Evolutionary conservation across 2,888 invertebrate genomes (phyloP), one percentile per base, ranked within the genome.

Genomic region (Parthenolecanium corni): DNA sequence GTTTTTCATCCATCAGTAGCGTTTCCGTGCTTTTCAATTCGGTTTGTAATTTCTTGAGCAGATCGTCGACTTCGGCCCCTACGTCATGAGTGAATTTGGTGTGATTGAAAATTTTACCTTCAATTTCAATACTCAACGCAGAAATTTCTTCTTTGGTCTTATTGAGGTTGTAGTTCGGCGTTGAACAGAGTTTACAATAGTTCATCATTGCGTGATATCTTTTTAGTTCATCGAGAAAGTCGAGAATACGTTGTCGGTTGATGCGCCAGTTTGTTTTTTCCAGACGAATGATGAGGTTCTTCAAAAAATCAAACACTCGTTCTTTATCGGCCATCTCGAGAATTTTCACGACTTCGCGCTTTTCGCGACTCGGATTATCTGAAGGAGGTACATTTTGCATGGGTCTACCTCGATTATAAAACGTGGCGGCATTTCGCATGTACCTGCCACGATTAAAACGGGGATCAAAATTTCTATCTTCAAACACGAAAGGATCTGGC

Each of bases 1-100:
- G 69, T 40, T 77, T 73, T 70, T 84, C 82, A 6, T 68, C 66
- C 1, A 76, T 73, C 0, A 73, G 70, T 25, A 79, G 67, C n/a
- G 65, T 68, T 18, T 71, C 52, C 36, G 64, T 46, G 24, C 56
- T 61, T 23, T 67, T 66, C 6, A 70, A 31, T 49, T 58, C 51
- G 49, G 69, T 64, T 12, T 62, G 51, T 5, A 71, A 65, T 18
- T 66, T 52, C 20, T 67, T 52, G 21, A 69, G 61, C 20, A 66
- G 18, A 11, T 51, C 65, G 52, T 68, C 67, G 16, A 70, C 49
- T 40, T 44, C 46, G 1, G 51, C 47, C 64, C 71, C 69, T 1
- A 56, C 52, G 3, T 62, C 44, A 24, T 64, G 38, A n/a, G 66
- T 66, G 44, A 67, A 72, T 25, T 24, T 58, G 18, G 51, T 56